Base-by-base conservation (phyloP, 2,797 vertebrate species). In the Gobionotothen gibberifrons region DNA sequence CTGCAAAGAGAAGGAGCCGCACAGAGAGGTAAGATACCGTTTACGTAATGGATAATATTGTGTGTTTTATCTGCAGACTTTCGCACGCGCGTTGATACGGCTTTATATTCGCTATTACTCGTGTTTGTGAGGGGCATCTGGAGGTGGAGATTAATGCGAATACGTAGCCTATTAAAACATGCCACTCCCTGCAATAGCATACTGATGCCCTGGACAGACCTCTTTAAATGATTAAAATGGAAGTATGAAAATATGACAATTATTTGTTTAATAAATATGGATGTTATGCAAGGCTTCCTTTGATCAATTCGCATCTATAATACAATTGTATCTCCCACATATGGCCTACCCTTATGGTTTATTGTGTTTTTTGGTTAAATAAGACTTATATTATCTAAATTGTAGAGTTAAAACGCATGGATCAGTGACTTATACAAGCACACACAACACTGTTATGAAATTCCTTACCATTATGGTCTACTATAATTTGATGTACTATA, bases 101-200 rank as follows among this genome's bases (percentile, higher is more conserved):
- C 43, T 48, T 12, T 42, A 15, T 40, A 68, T 61, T 15, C 42
- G 16, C 39, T 64, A 19, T 47, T 16, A 0, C n/a, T 5, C 53
- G 32, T 47, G 64, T 47, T 44, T 61, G 4, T 49, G 49, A 48
- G 15, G 60, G 59, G 36, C 21, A 46, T 44, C 2, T 48, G 60
- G 61, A 82, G 64, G 65, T 76, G 79, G 70, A 90, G 78, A 56
- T 85, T 72, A 78, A 81, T 70, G 75, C 84, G 75, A 86, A 88
- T 64, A 85, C 81, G 78, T 72, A 90, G 76, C 67, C 71, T 72
- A 54, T 89, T 89, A 90, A 53, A 91, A 86, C 89, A 90, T 93
- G 94, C 94, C 95, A 95, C 95, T 95, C 95, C 95, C 94, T 95
- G 92, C 88, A 89, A 93, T 68, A 87, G 75, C 85, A 78, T 17